Base-by-base conservation (phyloP, 2,888 invertebrate genomes). In the Pharmacophagus antenor region DNA sequence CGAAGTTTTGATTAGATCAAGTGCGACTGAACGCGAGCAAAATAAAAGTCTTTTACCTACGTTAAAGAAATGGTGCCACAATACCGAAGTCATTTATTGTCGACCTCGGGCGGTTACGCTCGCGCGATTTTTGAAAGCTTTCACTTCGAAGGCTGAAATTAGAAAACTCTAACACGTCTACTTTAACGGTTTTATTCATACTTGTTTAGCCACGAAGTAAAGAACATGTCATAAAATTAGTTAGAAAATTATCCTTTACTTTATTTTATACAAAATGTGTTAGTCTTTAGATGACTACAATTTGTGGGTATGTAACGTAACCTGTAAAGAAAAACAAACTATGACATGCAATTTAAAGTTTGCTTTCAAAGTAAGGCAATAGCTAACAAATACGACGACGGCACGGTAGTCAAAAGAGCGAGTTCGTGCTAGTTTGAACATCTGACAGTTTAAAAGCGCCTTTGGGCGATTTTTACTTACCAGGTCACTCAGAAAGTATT, bases 1-100 rank as follows among this genome's bases (percentile, higher is more conserved):
- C 77, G 76, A 85, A 84, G 79, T 85, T 87, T 84, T 87, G 86
- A 88, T 86, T 84, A 82, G 79, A 88, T 87, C 84, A 82, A 79
- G 75, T 70, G 74, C 66, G 66, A 66, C 66, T 65, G 73, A 74
- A 82, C 80, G 81, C 79, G 81, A 78, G 76, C 65, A 64, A 80
- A 82, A 83, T 84, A 81, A 80, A 78, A 73, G 61, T 66, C 66
- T 65, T 63, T 65, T 65, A 63, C 64, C 66, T 65, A 41, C 25
- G 46, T 63, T 65, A 64, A 58, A 63, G 62, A 47, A 63, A 65
- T 44, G 58, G 49, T 58, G 62, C 56, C 64, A 68, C 67, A 70
- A 67, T 69, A 63, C 63, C 42, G 57, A 65, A 63, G 64, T 65
- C 64, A 66, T 64, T 70, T 70, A 67, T 65, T 65, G 65, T 66